Conservation (phyloP, 1,140 invertebrate genomes). For the Meteorus sp. region DNA sequence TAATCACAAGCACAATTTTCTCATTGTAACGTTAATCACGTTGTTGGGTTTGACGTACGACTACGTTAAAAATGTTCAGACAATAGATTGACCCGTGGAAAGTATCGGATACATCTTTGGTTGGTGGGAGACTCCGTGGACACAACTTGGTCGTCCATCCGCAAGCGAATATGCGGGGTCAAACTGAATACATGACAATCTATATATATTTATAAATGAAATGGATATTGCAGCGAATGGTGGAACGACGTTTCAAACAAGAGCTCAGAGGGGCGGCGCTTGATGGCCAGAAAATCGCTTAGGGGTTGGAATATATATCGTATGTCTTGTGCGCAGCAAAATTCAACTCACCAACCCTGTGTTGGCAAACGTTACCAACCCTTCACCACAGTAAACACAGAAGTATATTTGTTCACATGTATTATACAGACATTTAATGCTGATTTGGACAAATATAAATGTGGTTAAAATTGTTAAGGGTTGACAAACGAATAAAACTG, state of each 20-base stretch:
- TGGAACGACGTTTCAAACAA: constrained; percentile 16
- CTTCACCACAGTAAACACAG: not conserved
- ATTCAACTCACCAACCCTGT: not conserved
- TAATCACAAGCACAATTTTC: too few species aligned
- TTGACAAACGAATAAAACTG: too few species aligned
- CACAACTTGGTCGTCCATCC: not conserved
- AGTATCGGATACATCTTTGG: not conserved
- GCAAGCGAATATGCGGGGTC: not conserved
- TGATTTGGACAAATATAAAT: too few species aligned
- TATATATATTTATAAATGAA: too few species aligned
- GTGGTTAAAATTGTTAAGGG: too few species aligned
- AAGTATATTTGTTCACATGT: not conserved
- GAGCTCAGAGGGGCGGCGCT: constrained; percentile 12
- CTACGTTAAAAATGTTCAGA: too few species aligned
- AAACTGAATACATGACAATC: too few species aligned
- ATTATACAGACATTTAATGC: too few species aligned
- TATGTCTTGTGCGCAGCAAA: not conserved
- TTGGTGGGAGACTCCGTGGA: not conserved
- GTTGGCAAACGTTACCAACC: not conserved
- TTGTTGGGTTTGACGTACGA: too few species aligned
- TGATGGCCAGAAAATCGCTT: not conserved
- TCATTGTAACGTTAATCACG: too few species aligned
- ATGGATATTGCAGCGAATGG: constrained; percentile 15
- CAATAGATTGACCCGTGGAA: not conserved
- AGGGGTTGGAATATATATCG: constrained; percentile 4